phyloP scores from a whole-genome alignment of 2,113 vertebrate genomes.

The Bothrops jararaca region DNA sequence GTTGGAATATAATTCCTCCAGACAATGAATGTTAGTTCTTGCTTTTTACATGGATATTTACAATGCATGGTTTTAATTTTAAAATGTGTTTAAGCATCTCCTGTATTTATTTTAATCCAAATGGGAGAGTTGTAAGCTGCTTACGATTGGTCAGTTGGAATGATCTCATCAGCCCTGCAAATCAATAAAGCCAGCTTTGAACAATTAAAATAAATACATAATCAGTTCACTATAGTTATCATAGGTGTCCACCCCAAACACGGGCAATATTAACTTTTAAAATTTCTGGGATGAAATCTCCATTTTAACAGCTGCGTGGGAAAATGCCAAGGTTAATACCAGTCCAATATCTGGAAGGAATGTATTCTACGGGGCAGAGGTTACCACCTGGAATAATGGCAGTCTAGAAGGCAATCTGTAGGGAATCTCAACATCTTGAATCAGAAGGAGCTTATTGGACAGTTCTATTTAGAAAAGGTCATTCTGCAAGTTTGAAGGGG shows the following conservation, averaged over 20 bases:
- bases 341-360: not conserved
- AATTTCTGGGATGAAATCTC: not conserved
- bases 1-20: not conserved
- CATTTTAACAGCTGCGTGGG: not conserved
- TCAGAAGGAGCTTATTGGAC: not conserved
- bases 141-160: not conserved
- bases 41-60: not conserved
- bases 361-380: not conserved
- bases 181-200: not conserved
- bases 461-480: not conserved
- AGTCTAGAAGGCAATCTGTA: not conserved
- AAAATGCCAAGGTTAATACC: not conserved
- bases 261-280: not conserved
- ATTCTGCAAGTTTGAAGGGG: not conserved
- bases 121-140: not conserved
- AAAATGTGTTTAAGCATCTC: not conserved
- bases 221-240: not conserved
- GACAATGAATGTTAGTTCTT: not conserved
- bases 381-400: not conserved
- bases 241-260: not conserved
- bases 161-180: not conserved
- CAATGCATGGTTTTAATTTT: not conserved
- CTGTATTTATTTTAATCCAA: not conserved
- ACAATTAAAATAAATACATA: not conserved
- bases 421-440: not conserved